Evolutionary conservation across 2,888 invertebrate species (phyloP), one percentile per base, ranked within the genome.

Genomic region (Crossocerus cetratus): DNA sequence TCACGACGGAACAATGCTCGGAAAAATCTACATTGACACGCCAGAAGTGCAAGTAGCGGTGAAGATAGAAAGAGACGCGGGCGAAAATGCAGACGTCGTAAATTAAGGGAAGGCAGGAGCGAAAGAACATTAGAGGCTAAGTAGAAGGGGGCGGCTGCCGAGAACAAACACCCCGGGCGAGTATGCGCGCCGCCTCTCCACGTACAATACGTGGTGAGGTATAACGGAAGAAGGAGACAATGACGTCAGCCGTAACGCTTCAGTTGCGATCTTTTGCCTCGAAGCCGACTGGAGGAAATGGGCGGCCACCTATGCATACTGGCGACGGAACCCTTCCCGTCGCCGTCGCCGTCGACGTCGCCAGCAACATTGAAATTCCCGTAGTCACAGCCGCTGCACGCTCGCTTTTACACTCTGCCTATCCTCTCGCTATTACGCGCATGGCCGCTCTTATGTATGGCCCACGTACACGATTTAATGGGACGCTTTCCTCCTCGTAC

Each of bases 261-360:
- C 81, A 69, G 74, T 69, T 73, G 72, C 66, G 80, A 76, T 82
- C 80, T 78, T 82, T 78, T 82, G 70, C 76, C 76, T 76, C 74
- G 75, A 76, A 80, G 4, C 80, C 76, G 78, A 82, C 78, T 80
- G 76, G 74, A 82, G 82, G 82, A 82, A 82, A 82, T 82, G 72
- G 71, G 49, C 76, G 75, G 67, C 80, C 67, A 80, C 67, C 71
- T 78, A 72, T 82, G 82, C 82, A 82, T 82, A 78, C 82, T 58
- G 76, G 72, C 68, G 74, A 77, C 77, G 76, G 71, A 61, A 76
- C 67, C 71, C 75, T 49, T 16, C 3, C 49, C n/a, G 49, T 16
- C 16, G 49, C 61, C 44, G 32, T 20, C 43, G 64, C 16, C 18
- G 20, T 14, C 22, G 44, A 42, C 64, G 22, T 4, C 49, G 49